These are phyloP conservation scores for Murina feae DNA, from an alignment of 2,113 vertebrate genomes.

Conservation along the genomic window DNA sequence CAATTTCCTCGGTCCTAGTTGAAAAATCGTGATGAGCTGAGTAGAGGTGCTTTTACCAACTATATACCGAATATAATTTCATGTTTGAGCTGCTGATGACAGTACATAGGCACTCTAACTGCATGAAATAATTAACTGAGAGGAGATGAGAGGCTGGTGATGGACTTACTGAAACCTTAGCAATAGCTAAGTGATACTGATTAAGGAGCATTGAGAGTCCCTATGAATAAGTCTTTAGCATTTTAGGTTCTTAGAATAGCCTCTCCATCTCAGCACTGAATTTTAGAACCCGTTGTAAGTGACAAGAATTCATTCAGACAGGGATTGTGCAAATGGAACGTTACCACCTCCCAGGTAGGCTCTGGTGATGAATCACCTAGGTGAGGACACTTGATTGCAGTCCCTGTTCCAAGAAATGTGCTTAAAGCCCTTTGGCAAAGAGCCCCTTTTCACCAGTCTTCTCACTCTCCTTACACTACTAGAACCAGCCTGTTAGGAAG, in stretches of 20 bases:
- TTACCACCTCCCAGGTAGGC: not conserved
- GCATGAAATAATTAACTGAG: slow-evolving; percentile 49
- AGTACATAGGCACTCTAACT: slow-evolving; percentile 38
- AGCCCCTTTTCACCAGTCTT: not conserved
- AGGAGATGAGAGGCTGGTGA: slow-evolving; percentile 53
- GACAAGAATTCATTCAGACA: not conserved
- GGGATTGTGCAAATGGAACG: not conserved
- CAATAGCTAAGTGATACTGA: slow-evolving; percentile 24
- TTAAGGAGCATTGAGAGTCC: not conserved
- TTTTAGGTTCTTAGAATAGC: not conserved
- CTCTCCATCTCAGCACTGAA: not conserved
- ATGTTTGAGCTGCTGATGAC: slow-evolving; percentile 34
- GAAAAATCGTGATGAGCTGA: slow-evolving; percentile 55
- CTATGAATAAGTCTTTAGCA: slow-evolving; percentile 32
- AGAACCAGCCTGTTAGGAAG: not conserved
- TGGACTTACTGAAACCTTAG: slow-evolving; percentile 37
- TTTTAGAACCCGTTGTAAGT: not conserved
- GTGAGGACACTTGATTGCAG: not conserved
- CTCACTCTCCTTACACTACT: not conserved
- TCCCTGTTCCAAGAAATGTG: not conserved
- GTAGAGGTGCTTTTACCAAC: slow-evolving; percentile 33
- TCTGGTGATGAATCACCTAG: not conserved
- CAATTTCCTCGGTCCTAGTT: slow-evolving; percentile 56
- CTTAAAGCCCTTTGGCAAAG: not conserved
- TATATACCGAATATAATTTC: slow-evolving; percentile 48